A percentile compares a stretch with the other conserved stretches of the same genome.
These are phyloP conservation scores for Tetheella fluctuosa DNA, from an alignment of 2,888 invertebrate genomes.

Conservation along the genomic window DNA sequence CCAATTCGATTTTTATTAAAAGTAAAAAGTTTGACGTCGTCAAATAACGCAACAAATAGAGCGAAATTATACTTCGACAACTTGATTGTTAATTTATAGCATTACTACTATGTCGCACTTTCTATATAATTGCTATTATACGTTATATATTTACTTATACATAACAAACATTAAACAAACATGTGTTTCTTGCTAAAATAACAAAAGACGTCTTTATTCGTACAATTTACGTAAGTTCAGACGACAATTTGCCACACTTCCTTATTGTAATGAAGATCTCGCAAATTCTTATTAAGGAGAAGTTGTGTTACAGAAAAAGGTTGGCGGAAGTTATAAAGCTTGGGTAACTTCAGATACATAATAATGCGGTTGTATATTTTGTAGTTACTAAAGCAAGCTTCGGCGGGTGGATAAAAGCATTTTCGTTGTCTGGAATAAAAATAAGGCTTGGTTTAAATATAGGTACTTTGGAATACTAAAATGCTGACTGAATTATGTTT, in stretches of 20 bases:
- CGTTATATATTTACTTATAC: background rate
- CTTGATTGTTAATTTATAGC: background rate
- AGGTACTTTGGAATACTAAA: background rate
- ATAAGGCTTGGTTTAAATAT: background rate
- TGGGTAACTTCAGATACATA: conserved; percentile 3
- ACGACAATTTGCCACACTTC: conserved; percentile 6
- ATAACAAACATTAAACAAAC: background rate
- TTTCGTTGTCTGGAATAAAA: background rate
- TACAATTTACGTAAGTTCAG: conserved; percentile 3
- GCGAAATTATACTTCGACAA: background rate
- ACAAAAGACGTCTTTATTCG: conserved; percentile 4
- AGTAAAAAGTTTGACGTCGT: too few relatives aligned
- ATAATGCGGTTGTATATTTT: conserved; percentile 3
- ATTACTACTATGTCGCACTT: background rate
- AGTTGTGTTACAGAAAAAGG: conserved; percentile 10
- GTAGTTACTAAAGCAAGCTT: background rate
- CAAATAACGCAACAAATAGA: too few relatives aligned
- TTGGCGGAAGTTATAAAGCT: background rate
- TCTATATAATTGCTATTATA: too few relatives aligned
- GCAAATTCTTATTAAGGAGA: conserved; percentile 4
- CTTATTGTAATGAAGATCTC: conserved; percentile 4
- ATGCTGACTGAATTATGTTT: background rate
- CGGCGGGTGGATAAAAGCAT: background rate
- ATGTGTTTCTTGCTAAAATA: conserved; percentile 1
- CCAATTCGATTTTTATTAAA: too few relatives aligned